A percentile compares a stretch with the other conserved stretches of the same genome.
phyloP scores from a whole-genome alignment of 2,888 invertebrate species.

The Dicranocentrus wangi region DNA sequence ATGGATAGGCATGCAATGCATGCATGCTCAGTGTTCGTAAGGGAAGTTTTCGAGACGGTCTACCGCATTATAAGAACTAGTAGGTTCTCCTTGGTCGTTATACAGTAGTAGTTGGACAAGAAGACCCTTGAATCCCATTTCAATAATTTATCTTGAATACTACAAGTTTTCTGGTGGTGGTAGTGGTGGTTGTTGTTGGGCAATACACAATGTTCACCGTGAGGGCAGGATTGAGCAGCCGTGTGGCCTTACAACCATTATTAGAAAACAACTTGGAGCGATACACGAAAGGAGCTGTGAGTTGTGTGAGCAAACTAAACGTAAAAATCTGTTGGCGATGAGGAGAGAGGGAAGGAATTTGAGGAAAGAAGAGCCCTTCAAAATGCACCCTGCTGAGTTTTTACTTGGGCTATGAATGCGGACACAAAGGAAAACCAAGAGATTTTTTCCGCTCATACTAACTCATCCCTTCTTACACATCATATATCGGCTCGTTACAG shows the following conservation, averaged over 20 bases:
- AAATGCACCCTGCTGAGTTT: conserved; percentile 63
- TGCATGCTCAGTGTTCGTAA: not conserved
- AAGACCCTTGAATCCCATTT: conserved; percentile 29
- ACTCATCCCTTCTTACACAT: not conserved
- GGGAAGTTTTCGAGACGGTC: conserved; percentile 5
- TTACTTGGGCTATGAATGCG: conserved; percentile 39
- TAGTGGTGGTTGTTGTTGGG: not conserved
- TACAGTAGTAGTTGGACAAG: conserved; percentile 20
- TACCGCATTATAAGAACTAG: conserved; percentile 9
- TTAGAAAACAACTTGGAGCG: not conserved
- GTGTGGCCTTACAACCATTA: conserved; percentile 16
- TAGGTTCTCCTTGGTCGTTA: conserved; percentile 20
- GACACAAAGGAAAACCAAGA: conserved; percentile 26
- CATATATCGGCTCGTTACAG: conserved; percentile 4
- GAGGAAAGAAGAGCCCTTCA: conserved; percentile 62
- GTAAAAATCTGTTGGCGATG: not conserved
- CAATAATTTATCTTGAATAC: conserved; percentile 15
- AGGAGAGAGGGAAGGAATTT: conserved; percentile 45
- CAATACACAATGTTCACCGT: not conserved
- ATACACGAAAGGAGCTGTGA: not conserved
- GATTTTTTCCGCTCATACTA: conserved; percentile 33
- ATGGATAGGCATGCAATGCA: not conserved
- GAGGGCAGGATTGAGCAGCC: not conserved
- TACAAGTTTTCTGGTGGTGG: not conserved
- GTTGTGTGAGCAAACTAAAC: conserved; percentile 1